Evolutionary conservation across 2,888 invertebrate genomes (phyloP).

Genomic region (Dorcus hopei): DNA sequence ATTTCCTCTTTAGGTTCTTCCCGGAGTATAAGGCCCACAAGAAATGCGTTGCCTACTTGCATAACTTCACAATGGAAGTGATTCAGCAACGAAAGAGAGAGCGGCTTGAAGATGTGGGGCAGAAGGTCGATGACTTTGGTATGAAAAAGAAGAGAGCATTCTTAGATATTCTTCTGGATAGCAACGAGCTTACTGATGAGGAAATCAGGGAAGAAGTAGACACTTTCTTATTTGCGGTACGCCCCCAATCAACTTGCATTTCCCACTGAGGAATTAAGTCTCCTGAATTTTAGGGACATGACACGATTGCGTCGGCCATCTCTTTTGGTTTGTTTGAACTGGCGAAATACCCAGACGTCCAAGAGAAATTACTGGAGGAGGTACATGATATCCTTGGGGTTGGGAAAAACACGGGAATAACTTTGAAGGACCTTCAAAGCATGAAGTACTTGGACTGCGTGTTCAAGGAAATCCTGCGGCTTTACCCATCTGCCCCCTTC

Average conservation of each 20-base stretch:
- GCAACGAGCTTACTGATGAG: constrained; percentile 47
- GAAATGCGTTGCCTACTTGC: constrained; percentile 19
- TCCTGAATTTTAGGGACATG: constrained; percentile 48
- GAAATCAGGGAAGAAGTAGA: constrained; percentile 58
- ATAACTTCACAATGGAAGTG: constrained; percentile 19
- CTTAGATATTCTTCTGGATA: constrained; percentile 44
- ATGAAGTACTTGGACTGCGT: constrained; percentile 57
- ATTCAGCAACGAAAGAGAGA: constrained; percentile 24
- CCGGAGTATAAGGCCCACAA: constrained; percentile 19
- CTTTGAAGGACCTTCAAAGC: constrained; percentile 41
- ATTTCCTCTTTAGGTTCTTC: constrained; percentile 23
- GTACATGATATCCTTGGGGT: constrained; percentile 33
- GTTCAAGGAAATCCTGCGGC: constrained; percentile 55
- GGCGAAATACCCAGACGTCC: constrained; percentile 52
- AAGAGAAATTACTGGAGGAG: constrained; percentile 41
- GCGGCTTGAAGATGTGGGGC: not conserved
- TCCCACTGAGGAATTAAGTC: too few relatives aligned
- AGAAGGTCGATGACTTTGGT: constrained; percentile 9
- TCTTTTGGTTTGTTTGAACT: constrained; percentile 53
- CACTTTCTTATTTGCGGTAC: constrained; percentile 58
- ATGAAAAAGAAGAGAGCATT: constrained; percentile 14
- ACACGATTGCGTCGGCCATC: constrained; percentile 55
- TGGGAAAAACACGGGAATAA: constrained; percentile 31
- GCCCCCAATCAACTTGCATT: constrained; percentile 6
- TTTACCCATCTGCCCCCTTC: constrained; percentile 56